These are phyloP conservation scores for Suricata suricatta DNA, from an alignment of 2,113 vertebrate species.

Conservation along the genomic window DNA sequence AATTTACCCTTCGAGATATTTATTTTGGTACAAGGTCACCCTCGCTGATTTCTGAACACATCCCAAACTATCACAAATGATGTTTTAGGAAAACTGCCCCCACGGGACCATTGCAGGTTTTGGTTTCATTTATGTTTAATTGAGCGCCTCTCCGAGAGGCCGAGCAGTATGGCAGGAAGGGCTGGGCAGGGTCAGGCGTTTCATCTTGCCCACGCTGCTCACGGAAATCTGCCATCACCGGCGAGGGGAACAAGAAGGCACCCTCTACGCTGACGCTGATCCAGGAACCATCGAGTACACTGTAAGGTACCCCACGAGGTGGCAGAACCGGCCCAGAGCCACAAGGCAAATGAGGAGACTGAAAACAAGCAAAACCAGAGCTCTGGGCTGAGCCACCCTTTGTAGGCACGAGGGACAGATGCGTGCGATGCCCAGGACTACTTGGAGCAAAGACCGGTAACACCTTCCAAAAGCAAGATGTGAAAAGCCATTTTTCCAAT, in stretches of 20 bases:
- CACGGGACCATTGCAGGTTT: rapidly evolving
- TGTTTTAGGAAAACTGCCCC: not conserved
- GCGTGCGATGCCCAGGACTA: rapidly evolving
- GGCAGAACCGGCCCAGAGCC: not conserved
- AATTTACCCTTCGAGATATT: not conserved
- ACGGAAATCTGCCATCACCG: rapidly evolving
- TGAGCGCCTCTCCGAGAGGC: not conserved
- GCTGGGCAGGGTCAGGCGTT: rapidly evolving
- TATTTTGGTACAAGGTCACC: not conserved
- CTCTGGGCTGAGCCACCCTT: rapidly evolving
- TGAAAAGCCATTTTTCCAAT: rapidly evolving
- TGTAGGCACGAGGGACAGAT: too few species aligned
- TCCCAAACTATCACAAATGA: not conserved
- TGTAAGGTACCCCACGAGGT: rapidly evolving
- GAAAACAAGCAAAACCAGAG: rapidly evolving
- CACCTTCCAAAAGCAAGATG: rapidly evolving
- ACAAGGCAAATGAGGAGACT: not conserved
- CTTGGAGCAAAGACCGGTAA: not conserved
- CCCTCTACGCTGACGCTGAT: rapidly evolving
- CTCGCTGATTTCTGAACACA: not conserved
- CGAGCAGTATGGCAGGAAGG: rapidly evolving
- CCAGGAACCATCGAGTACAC: not conserved
- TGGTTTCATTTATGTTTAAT: not conserved
- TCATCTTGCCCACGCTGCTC: not conserved
- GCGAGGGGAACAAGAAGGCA: not conserved